Conservation (phyloP, 2,113 vertebrate genomes). For the Brachyhypopomus occidentalis region DNA sequence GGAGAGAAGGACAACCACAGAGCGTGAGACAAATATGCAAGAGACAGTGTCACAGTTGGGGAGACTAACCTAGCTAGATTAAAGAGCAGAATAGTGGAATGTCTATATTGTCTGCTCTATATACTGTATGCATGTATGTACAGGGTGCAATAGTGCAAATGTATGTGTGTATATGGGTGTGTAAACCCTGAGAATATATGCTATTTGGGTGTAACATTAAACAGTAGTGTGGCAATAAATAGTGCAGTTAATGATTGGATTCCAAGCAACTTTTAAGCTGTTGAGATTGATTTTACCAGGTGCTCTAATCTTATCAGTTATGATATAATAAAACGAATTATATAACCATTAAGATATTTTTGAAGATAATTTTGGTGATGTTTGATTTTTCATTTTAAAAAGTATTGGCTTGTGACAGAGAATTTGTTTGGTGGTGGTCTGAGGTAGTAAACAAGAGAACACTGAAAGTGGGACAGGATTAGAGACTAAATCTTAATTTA, state of each 20-base stretch:
- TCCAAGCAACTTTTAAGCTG: not conserved
- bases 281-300: not conserved
- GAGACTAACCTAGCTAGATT: no score
- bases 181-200: not conserved
- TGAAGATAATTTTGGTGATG: not conserved
- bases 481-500: no score
- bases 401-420: not conserved
- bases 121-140: slow-evolving; percentile 2
- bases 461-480: not conserved
- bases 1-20: no score
- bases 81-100: not conserved
- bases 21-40: not conserved
- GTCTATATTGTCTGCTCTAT: no score
- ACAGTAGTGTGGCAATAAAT: not conserved
- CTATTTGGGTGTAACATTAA: slow-evolving; percentile 10
- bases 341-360: slow-evolving; percentile 1
- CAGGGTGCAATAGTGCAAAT: not conserved
- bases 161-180: not conserved
- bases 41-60: not conserved
- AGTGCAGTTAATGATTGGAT: not conserved
- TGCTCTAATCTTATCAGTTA: slow-evolving; percentile 6
- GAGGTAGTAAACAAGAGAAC: not conserved
- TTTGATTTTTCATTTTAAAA: not conserved
- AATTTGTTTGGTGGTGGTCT: not conserved
- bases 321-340: not conserved